phyloP scores from a whole-genome alignment of 1,140 invertebrate genomes.

The Neodiprion fabricii region DNA sequence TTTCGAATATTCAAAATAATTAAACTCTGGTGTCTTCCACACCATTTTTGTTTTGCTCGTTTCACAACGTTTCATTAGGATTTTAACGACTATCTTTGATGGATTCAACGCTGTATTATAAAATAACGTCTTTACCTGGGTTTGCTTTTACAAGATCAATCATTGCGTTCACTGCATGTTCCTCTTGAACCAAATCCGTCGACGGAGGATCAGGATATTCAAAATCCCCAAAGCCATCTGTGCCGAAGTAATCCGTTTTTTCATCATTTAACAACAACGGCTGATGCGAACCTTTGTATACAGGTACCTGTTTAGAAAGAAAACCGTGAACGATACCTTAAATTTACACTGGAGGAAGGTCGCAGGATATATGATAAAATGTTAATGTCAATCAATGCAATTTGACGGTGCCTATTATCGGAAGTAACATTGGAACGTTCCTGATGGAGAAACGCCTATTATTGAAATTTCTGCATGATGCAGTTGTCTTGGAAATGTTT shows the following conservation, averaged over 20 bases:
- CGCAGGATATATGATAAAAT: no score
- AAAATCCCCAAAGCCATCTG: slow-evolving; percentile 65
- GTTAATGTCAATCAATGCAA: no score
- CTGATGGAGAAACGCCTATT: no score
- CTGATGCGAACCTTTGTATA: slow-evolving; percentile 54
- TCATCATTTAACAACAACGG: slow-evolving; percentile 48
- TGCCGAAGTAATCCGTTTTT: slow-evolving; percentile 49
- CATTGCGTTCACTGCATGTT: slow-evolving; percentile 55
- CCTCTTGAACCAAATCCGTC: slow-evolving; percentile 40
- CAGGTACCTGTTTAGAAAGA: slow-evolving; percentile 55
- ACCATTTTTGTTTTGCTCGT: no score
- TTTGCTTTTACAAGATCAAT: slow-evolving; percentile 54
- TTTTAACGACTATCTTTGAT: no score
- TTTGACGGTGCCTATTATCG: no score
- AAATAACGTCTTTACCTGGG: slow-evolving; percentile 47
- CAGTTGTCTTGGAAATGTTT: no score
- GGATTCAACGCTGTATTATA: neutral
- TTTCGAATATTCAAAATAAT: no score
- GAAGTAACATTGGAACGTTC: no score
- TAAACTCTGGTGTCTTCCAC: no score
- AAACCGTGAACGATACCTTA: slow-evolving; percentile 28
- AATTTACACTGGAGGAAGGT: neutral
- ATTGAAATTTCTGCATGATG: no score
- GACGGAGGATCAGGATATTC: slow-evolving; percentile 44
- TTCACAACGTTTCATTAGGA: no score